Base-by-base conservation (phyloP, 1,140 invertebrate genomes). In the Pseudomyrmex flavicornis region DNA sequence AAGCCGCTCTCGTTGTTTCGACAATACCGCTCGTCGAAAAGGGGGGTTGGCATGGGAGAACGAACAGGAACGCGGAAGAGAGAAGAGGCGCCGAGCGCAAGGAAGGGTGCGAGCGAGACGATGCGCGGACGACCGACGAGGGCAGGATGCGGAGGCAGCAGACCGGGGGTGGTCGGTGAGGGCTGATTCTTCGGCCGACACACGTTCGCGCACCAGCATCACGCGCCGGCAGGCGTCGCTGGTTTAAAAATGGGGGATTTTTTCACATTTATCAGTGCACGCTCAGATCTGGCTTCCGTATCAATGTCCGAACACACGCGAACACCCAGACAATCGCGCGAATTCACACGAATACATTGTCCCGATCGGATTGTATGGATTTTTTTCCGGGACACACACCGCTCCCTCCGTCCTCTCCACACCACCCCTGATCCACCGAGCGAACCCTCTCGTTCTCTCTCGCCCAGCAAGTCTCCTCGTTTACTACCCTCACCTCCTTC, bases 281-380 rank as follows among this genome's bases (percentile, higher is more conserved):
- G 86, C 87, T 90, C 88, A 87, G 90, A 91, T 91, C 84, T 90
- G 90, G 90, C 91, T 91, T 92, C 88, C 86, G 88, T 90, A 90
- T 92, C 87, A 88, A 91, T 92, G 90, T 91, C 91, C 87, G 88
- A 89, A 88, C 89, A 91, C 86, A 90, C 86, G 90, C 88, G 88
- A 91, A 92, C 88, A 91, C 90, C 89, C 89, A 89, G 90, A 91
- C 92, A 91, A 92, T 92, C 90, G 91, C 92, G 91, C 92, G 91
- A 80, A 91, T 89, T 92, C 91, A 91, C 92, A 92, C 91, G 91
- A 92, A 93, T 92, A 93, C 92, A 93, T 93, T 93, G 92, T 92
- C 90, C 91, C 89, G 92, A 93, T 93, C 91, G 90, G 92, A 93
- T 93, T 93, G 92, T 93, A 93, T 93, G 92, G 92, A 93, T 93